These are phyloP conservation scores for Lasioglossum lativentre DNA, from an alignment of 2,888 invertebrate genomes.

Conservation along the genomic window DNA sequence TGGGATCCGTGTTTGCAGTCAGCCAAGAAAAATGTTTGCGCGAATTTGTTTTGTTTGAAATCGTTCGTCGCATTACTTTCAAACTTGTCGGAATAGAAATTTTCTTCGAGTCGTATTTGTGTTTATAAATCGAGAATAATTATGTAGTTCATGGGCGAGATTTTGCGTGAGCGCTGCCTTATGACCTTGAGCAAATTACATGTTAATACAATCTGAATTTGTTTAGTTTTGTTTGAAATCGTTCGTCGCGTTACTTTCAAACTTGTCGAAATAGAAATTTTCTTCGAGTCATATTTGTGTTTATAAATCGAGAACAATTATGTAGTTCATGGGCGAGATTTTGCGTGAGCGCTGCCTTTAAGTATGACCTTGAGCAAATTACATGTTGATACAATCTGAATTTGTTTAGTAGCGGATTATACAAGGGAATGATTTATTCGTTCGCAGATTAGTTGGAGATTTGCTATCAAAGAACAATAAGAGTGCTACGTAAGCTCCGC, in stretches of 20 bases:
- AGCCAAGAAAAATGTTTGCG: not conserved
- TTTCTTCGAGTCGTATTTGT: not conserved
- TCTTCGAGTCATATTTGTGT: too few relatives aligned
- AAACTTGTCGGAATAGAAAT: not conserved
- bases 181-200: not conserved
- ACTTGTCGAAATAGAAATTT: too few relatives aligned
- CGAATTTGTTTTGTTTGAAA: not conserved
- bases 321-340: not conserved
- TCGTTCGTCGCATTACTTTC: not conserved
- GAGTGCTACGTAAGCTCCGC: too few relatives aligned
- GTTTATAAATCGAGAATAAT: not conserved
- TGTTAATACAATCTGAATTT: not conserved
- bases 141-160: not conserved
- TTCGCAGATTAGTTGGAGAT: not conserved
- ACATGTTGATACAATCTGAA: not conserved
- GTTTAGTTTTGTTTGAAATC: too few relatives aligned
- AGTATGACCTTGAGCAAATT: not conserved
- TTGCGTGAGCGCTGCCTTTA: not conserved
- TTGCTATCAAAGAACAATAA: too few relatives aligned
- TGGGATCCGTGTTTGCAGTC: not conserved
- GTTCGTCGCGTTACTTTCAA: too few relatives aligned
- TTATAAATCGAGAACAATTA: not conserved
- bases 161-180: not conserved
- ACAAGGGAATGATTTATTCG: not conserved
- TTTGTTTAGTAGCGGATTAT: not conserved